Evolutionary conservation across 2,888 invertebrate species (phyloP), one percentile per base, ranked within the genome.

Genomic region (Eulithis testata): DNA sequence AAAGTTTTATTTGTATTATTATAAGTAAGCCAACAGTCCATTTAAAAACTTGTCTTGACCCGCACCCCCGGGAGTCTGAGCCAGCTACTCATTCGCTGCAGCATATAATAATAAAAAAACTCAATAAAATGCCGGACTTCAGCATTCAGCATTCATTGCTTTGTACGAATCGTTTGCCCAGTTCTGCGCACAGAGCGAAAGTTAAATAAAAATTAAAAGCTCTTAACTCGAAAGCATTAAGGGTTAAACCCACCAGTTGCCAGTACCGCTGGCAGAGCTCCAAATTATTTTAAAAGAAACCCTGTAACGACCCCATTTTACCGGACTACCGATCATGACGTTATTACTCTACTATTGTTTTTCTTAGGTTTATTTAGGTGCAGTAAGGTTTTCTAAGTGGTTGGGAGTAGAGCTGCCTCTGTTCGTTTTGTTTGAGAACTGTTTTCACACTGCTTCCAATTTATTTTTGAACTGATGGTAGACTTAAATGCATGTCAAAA

Each of bases 211-310:
- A 83, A 79, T 78, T 69, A 78, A 78, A 77, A 82, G 83, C 81
- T 83, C 84, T 87, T 86, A 86, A 86, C 84, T 81, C 79, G 74
- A 75, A 76, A 56, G 82, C 80, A 84, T 87, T 87, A 86, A 83
- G 81, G 84, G 80, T 84, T 80, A 82, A 86, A 86, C 83, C 87
- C 82, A 80, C 90, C 87, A 90, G 91, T 91, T 91, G 91, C 90
- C 76, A 87, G 76, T 73, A 76, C 50, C 54, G 59, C 81, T 92
- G 92, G 91, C 89, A 61, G 65, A 62, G 68, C 63, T 84, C 91
- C 91, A 91, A 90, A 90, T 91, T 89, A 91, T 91, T 91, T 90
- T 86, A 82, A 89, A 90, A 90, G 86, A 85, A 89, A 87, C 67
- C 54, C 67, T 50, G 57, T 61, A 86, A 86, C 81, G 78, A 79